Percentiles rank a stretch among this genome's conserved stretches.
Conservation (phyloP, 2,888 invertebrate genomes). For the Calameuta filiformis region DNA sequence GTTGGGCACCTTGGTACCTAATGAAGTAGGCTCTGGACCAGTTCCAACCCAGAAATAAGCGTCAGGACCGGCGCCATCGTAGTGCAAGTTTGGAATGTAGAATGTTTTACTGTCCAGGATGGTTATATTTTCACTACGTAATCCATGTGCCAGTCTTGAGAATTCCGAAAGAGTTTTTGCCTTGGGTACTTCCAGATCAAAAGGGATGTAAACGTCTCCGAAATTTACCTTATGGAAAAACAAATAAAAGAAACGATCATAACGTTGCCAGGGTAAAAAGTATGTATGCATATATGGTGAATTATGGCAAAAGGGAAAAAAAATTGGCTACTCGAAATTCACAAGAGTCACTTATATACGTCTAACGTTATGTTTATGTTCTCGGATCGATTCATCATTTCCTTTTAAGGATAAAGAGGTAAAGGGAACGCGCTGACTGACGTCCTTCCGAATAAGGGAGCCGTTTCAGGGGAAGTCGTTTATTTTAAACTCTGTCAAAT, state of each 20-base stretch:
- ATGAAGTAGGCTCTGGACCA: conserved; percentile 82
- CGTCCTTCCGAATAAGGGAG: conserved; percentile 32
- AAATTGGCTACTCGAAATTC: conserved; percentile 28
- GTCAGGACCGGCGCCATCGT: conserved; percentile 91
- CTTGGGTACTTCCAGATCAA: conserved; percentile 81
- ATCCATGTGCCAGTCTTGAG: conserved; percentile 86
- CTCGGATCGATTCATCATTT: conserved; percentile 44
- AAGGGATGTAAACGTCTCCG: conserved; percentile 85
- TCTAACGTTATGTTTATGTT: background rate
- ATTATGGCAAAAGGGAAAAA: background rate
- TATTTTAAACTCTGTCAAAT: conserved; percentile 43
- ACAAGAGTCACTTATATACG: background rate
- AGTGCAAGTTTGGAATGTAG: conserved; percentile 91
- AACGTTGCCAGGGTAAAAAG: conserved; percentile 6
- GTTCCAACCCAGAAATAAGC: conserved; percentile 97
- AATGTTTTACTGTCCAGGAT: conserved; percentile 92
- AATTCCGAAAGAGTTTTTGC: conserved; percentile 87
- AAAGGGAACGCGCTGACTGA: background rate
- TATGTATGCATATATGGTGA: background rate
- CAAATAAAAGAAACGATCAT: conserved; percentile 36
- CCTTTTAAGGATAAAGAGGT: conserved; percentile 12
- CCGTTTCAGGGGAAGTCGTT: conserved; percentile 34
- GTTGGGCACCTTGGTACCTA: conserved; percentile 90
- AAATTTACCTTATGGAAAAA: conserved; percentile 80
- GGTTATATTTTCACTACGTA: conserved; percentile 91